Evolutionary conservation across 2,888 invertebrate species (phyloP).

Genomic region (Orthonevra nobilis): DNA sequence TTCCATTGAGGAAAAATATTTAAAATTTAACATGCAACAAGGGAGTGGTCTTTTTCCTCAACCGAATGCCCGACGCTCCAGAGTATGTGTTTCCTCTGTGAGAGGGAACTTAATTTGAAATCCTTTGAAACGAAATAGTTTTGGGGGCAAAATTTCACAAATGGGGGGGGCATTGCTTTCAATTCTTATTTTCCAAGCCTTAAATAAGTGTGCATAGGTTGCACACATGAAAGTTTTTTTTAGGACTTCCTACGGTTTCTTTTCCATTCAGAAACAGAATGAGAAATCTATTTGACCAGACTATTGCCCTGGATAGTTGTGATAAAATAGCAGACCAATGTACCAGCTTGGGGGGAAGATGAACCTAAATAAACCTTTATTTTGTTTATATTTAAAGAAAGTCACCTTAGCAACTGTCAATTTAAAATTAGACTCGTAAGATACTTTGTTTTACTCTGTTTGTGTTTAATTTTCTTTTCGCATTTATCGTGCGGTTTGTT

Average conservation of each 20-base stretch:
- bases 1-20: constrained; percentile 38
- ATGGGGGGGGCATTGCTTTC: too few relatives aligned
- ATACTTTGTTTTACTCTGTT: neutral
- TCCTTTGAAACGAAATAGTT: constrained; percentile 8
- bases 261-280: neutral
- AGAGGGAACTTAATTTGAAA: neutral
- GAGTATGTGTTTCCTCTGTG: neutral
- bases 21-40: constrained; percentile 33
- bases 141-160: neutral
- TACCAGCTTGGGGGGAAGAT: neutral
- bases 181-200: neutral
- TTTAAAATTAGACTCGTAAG: too few relatives aligned
- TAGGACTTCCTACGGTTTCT: too few relatives aligned
- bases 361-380: neutral
- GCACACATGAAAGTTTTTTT: neutral
- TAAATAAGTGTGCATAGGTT: neutral
- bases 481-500: neutral
- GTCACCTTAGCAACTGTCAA: too few relatives aligned
- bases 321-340: neutral
- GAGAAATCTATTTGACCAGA: constrained; percentile 10
- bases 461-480: constrained; percentile 15
- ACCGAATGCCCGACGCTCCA: too few relatives aligned
- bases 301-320: neutral
- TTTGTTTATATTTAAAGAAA: too few relatives aligned
- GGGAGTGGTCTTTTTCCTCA: neutral